Evolutionary conservation across 2,888 invertebrate genomes (phyloP).

Genomic region (Pachliopta kotzebuea): DNA sequence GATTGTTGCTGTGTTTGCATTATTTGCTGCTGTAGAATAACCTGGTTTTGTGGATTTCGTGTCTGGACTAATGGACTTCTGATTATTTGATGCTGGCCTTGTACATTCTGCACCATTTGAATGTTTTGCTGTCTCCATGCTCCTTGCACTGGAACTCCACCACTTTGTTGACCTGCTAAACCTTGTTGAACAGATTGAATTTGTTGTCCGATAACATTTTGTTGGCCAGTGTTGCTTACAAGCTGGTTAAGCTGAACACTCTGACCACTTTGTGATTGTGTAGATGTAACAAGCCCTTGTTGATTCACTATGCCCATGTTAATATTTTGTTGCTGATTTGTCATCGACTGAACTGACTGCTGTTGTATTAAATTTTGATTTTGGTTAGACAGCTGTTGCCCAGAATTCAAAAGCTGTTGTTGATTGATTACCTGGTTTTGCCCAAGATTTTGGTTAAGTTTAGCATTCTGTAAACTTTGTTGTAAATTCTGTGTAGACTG

Average conservation of each 20-base stretch:
- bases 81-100: constrained; percentile 76
- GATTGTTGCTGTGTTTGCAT: constrained; percentile 77
- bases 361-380: constrained; percentile 67
- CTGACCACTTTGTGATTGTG: constrained; percentile 61
- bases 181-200: constrained; percentile 74
- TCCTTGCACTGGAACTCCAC: constrained; percentile 61
- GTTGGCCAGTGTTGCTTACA: constrained; percentile 61
- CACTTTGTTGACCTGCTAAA: constrained; percentile 62
- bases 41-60: constrained; percentile 74
- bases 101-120: constrained; percentile 76
- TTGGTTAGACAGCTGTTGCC: constrained; percentile 70
- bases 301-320: constrained; percentile 72
- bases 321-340: constrained; percentile 69
- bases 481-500: constrained; percentile 67
- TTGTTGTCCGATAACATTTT: constrained; percentile 71
- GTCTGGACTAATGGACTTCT: constrained; percentile 71
- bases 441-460: constrained; percentile 65
- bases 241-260: constrained; percentile 72
- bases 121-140: constrained; percentile 76
- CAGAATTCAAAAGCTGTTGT: constrained; percentile 73
- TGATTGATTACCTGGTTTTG: constrained; percentile 70
- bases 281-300: constrained; percentile 62
- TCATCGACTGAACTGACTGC: constrained; percentile 67
- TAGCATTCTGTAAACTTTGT: constrained; percentile 71
- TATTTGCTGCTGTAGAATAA: constrained; percentile 79